Percentiles rank a stretch among this genome's conserved stretches.
phyloP scores from a whole-genome alignment of 35 echinoderm and acorn worm genomes.

The Amphiura filiformis region DNA sequence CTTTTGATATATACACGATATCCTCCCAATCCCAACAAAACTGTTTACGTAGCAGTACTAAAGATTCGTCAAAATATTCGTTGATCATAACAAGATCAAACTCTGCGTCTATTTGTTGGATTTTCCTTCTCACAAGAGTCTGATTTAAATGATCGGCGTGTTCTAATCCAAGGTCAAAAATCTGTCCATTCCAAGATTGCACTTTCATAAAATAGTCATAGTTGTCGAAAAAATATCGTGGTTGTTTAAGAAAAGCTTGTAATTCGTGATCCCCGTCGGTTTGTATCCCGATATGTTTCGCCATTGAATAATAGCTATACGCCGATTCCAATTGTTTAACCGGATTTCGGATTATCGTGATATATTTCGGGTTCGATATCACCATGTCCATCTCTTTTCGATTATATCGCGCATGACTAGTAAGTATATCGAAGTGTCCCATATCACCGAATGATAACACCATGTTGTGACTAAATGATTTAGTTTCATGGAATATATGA shows the following conservation, averaged over 20 bases:
- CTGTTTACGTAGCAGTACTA: constrained; percentile 64
- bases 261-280: constrained; percentile 17
- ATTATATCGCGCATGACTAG: constrained; percentile 51
- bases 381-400: constrained; percentile 46
- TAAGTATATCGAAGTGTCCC: constrained; percentile 39
- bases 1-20: constrained; percentile 67
- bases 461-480: constrained; percentile 28
- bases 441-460: background rate
- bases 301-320: background rate
- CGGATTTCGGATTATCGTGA: constrained; percentile 60
- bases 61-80: constrained; percentile 93
- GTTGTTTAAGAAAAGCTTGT: constrained; percentile 48
- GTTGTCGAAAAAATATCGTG: constrained; percentile 9
- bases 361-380: constrained; percentile 40
- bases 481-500: constrained; percentile 20
- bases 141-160: constrained; percentile 3
- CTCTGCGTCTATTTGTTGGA: constrained; percentile 39
- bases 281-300: background rate
- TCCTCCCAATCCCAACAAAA: constrained; percentile 93
- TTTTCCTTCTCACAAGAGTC: constrained; percentile 24
- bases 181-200: constrained; percentile 58
- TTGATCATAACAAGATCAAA: constrained; percentile 89
- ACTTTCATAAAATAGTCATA: background rate
- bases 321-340: background rate
- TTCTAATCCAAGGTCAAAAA: constrained; percentile 72